Percentiles rank a stretch among this genome's conserved stretches.
Evolutionary conservation across 1,140 invertebrate species (phyloP).

Genomic region (Nixonia krombeini): DNA sequence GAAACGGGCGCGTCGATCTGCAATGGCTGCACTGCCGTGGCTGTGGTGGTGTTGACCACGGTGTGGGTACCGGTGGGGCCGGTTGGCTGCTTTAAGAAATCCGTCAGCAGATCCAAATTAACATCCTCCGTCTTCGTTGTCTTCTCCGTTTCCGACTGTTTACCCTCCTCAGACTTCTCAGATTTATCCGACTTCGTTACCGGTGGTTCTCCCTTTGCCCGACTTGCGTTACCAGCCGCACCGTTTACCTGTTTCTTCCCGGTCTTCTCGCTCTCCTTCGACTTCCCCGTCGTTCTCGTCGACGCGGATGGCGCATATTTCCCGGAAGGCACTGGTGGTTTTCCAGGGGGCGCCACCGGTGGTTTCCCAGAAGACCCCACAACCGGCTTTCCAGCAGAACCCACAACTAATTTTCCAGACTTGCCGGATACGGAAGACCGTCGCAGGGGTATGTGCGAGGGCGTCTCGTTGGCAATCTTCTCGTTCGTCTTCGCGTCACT

Average conservation of each 20-base stretch:
- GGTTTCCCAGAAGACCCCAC: background rate
- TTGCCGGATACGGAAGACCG: constrained; percentile 32
- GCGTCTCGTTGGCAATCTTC: constrained; percentile 44
- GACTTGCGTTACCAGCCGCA: background rate
- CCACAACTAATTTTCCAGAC: no score
- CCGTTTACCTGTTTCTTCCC: background rate
- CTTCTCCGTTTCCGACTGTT: constrained; percentile 2
- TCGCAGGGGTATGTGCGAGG: constrained; percentile 59
- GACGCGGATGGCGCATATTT: background rate
- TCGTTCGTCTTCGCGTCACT: constrained; percentile 8
- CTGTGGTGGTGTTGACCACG: constrained; percentile 65
- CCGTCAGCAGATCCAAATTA: constrained; percentile 50
- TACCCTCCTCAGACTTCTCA: background rate
- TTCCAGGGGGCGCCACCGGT: constrained; percentile 2
- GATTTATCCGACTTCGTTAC: constrained; percentile 14
- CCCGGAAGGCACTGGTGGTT: background rate
- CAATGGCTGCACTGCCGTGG: constrained; percentile 64
- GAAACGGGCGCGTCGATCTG: constrained; percentile 54
- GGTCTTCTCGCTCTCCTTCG: constrained; percentile 11
- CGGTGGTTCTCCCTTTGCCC: background rate
- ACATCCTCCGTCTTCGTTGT: constrained; percentile 16
- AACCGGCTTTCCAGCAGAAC: no score
- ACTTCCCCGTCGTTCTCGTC: background rate
- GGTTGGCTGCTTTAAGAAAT: constrained; percentile 58
- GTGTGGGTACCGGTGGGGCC: constrained; percentile 61